phyloP scores from a whole-genome alignment of 2,797 vertebrate genomes.

The Heliangelus exortis region DNA sequence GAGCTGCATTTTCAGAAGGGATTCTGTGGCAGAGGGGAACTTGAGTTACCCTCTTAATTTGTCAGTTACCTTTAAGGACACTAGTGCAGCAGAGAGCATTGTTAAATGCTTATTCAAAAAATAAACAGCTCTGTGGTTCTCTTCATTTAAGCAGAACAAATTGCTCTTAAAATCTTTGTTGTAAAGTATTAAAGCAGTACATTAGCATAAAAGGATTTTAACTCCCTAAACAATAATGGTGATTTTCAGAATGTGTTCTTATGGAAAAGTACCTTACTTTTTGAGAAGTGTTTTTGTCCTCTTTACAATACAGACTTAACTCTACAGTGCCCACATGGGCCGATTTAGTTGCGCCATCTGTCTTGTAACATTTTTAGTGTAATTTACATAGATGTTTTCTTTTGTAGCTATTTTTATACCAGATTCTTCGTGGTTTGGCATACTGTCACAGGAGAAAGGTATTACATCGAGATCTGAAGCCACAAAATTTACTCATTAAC shows the following conservation, averaged over 20 bases:
- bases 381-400: constrained; percentile 58
- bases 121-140: not conserved
- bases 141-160: constrained; percentile 1
- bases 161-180: not conserved
- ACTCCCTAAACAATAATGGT: not conserved
- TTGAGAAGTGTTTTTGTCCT: constrained; percentile 5
- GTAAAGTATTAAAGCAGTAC: not conserved
- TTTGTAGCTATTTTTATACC: constrained; percentile 85
- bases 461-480: constrained; percentile 86
- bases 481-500: constrained; percentile 87
- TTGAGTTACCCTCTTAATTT: no score
- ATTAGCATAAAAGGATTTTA: not conserved
- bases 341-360: not conserved
- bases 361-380: not conserved
- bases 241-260: not conserved
- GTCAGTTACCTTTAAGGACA: not conserved
- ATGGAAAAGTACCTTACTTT: not conserved
- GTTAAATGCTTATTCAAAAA: not conserved
- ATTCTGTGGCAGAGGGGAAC: not conserved
- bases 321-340: not conserved
- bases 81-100: not conserved
- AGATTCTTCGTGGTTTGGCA: constrained; percentile 86
- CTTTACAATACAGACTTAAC: not conserved
- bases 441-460: constrained; percentile 88
- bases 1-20: constrained; percentile 11